Evolutionary conservation across 2,113 vertebrate species (phyloP).

Genomic region (Macroglossus sobrinus): DNA sequence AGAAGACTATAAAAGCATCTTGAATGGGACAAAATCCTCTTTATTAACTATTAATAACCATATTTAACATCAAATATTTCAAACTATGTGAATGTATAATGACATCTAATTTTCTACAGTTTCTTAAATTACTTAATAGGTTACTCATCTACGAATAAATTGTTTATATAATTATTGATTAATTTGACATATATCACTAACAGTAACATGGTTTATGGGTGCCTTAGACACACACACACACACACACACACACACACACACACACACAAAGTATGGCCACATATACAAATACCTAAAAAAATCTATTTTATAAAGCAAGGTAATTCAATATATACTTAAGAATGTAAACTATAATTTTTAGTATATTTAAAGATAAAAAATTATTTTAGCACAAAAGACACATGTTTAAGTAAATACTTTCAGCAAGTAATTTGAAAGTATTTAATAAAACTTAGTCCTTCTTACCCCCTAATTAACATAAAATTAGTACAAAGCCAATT

Average conservation of each 20-base stretch:
- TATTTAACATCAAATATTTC: slow-evolving; percentile 63
- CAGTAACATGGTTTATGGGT: not conserved
- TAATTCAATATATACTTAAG: not conserved
- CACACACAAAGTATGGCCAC: not conserved
- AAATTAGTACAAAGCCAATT: not conserved
- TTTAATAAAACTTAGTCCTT: not conserved
- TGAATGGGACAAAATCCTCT: not conserved
- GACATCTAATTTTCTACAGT: slow-evolving; percentile 60
- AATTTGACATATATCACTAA: slow-evolving; percentile 21
- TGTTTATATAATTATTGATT: slow-evolving; percentile 76
- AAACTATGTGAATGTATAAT: slow-evolving; percentile 67
- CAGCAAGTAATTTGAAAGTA: not conserved
- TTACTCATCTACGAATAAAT: slow-evolving; percentile 62
- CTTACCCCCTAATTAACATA: not conserved
- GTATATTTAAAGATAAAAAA: not conserved
- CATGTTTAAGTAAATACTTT: not conserved
- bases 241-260: not conserved
- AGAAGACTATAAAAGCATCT: not conserved
- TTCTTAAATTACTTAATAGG: slow-evolving; percentile 70
- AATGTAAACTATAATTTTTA: not conserved
- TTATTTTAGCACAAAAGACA: not conserved
- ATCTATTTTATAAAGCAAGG: not conserved
- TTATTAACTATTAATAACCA: slow-evolving; percentile 66
- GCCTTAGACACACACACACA: not conserved
- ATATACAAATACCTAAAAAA: not conserved